phyloP scores from a whole-genome alignment of 2,113 vertebrate genomes.

The Aplodontia rufa region DNA sequence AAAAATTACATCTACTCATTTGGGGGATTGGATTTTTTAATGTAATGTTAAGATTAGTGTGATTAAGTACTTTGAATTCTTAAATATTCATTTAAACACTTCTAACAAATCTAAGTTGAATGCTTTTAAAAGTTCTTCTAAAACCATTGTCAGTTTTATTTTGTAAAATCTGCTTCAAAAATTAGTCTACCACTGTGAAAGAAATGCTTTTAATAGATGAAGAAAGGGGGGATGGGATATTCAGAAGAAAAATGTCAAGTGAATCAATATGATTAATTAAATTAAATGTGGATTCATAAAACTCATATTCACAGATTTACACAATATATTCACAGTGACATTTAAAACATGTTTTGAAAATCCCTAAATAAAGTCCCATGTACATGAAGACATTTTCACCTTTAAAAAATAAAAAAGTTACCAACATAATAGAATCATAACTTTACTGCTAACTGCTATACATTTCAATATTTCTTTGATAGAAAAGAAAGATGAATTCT shows the following conservation, averaged over 20 bases:
- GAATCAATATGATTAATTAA: conserved; percentile 76
- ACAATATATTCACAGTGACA: conserved; percentile 67
- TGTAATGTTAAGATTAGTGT: conserved; percentile 67
- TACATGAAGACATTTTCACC: conserved; percentile 56
- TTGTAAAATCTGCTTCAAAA: conserved; percentile 72
- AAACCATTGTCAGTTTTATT: conserved; percentile 66
- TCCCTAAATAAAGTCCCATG: conserved; percentile 64
- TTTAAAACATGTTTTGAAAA: conserved; percentile 71
- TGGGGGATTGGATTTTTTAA: conserved; percentile 22
- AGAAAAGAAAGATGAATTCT: conserved; percentile 41
- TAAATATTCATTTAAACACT: conserved; percentile 65
- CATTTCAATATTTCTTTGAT: conserved; percentile 35
- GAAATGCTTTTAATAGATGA: conserved; percentile 68
- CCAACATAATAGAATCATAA: conserved; percentile 42
- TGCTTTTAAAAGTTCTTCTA: conserved; percentile 61
- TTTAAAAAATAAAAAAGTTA: conserved; percentile 52
- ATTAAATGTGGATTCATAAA: conserved; percentile 74
- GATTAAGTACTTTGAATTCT: conserved; percentile 58
- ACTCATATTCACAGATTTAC: conserved; percentile 66
- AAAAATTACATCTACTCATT: conserved; percentile 47
- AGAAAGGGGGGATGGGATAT: neutral
- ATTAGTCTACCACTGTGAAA: conserved; percentile 69
- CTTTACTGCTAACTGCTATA: conserved; percentile 41
- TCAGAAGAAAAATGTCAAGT: conserved; percentile 71
- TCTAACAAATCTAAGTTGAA: conserved; percentile 54